Evolutionary conservation across 2,113 vertebrate genomes (phyloP), one percentile per base, ranked within the genome.

Genomic region (Emydura subglobosa): DNA sequence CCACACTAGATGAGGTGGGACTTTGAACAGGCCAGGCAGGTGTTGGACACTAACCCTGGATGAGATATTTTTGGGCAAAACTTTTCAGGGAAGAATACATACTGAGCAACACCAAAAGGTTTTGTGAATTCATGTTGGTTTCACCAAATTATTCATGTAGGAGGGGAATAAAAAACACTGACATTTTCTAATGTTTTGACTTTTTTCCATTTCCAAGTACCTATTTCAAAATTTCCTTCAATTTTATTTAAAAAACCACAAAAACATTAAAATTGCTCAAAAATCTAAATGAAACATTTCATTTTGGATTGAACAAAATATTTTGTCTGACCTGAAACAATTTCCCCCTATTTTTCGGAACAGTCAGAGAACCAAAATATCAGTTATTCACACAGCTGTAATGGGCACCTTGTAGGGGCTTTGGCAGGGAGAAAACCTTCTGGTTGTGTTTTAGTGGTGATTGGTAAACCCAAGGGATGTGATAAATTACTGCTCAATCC

Each of bases 391-490:
- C 61, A 65, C 29, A 65, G 61, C 12, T 65, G 5, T 61, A 4
- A 55, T 54, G 0, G 0, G 0, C 1, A 17, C 57, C 12, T n/a
- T 1, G 0, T 0, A 14, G 39, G 3, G 2, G 76, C 27, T 76
- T 42, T 89, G 85, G 49, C 2, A 83, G 53, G 91, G 85, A 9
- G 11, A 78, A 78, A 6, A 3, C 1, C 16, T 53, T 53, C 1
- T 0, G 53, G 10, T 3, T 80, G 3, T 14, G 5, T n/a, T 5
- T 5, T 42, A 85, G 1, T 50, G 59, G 6, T 31, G 6, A 2
- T 1, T 76, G n/a, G 19, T 51, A 19, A 54, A 34, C 9, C 10
- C 31, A 82, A 19, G 1, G 1, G 2, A 42, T 82, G 16, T 25
- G 72, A 81, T 79, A 93, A 0, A 39, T 27, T 22, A 16, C 14